These are phyloP conservation scores for Malacoctenus gilli DNA, from an alignment of 2,797 vertebrate species.

Conservation along the genomic window DNA sequence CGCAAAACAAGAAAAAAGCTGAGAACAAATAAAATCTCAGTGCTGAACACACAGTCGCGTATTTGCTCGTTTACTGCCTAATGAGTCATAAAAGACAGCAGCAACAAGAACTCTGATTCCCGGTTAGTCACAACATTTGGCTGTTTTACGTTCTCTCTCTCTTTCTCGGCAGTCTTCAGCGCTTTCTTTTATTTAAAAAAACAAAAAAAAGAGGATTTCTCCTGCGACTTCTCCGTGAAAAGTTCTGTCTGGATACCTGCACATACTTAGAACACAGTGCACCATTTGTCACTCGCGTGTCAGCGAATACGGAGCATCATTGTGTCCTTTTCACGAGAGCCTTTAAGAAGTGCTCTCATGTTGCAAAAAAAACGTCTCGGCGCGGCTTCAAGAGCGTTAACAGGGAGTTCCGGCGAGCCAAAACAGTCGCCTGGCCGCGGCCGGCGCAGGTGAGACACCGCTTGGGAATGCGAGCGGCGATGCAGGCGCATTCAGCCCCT, in stretches of 20 bases:
- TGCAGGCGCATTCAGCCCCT: slow-evolving; percentile 76
- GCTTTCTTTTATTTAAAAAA: slow-evolving; percentile 13
- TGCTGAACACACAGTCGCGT: slow-evolving; percentile 19
- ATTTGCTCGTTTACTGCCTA: slow-evolving; percentile 17
- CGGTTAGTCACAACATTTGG: slow-evolving; percentile 19
- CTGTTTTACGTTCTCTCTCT: slow-evolving; percentile 12
- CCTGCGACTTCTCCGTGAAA: slow-evolving; percentile 53
- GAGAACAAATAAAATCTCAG: slow-evolving; percentile 29
- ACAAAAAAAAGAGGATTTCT: too few species aligned
- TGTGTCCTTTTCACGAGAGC: slow-evolving; percentile 42
- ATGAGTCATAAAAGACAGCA: slow-evolving; percentile 4
- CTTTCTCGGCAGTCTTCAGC: not conserved
- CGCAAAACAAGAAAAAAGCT: slow-evolving; percentile 18
- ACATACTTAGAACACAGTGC: slow-evolving; percentile 45
- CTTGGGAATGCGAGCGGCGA: slow-evolving; percentile 66
- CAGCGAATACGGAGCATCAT: slow-evolving; percentile 55
- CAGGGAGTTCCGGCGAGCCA: slow-evolving; percentile 39
- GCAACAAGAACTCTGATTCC: slow-evolving; percentile 16
- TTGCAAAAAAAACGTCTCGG: slow-evolving; percentile 61
- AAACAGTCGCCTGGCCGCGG: slow-evolving; percentile 37
- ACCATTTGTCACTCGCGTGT: slow-evolving; percentile 65
- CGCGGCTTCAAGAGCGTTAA: slow-evolving; percentile 39
- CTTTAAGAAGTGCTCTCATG: slow-evolving; percentile 63
- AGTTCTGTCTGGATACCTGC: slow-evolving; percentile 34
- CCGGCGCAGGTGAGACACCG: slow-evolving; percentile 64